These are phyloP conservation scores for Intellagama lesueurii DNA, from an alignment of 2,797 vertebrate genomes.

Conservation along the genomic window DNA sequence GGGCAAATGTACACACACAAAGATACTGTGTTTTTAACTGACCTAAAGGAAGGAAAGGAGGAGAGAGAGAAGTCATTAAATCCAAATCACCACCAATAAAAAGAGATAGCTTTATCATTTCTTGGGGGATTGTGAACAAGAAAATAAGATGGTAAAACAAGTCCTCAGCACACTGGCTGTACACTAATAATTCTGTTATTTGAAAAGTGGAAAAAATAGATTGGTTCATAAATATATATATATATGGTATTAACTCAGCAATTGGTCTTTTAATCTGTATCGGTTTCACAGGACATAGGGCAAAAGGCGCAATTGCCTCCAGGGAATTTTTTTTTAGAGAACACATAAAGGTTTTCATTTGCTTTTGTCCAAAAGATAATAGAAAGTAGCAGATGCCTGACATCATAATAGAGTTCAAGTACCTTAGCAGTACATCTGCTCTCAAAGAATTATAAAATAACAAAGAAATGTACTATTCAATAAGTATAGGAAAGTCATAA, in stretches of 20 bases:
- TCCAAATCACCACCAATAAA: slow-evolving; percentile 52
- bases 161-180: slow-evolving; percentile 49
- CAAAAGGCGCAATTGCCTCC: slow-evolving; percentile 45
- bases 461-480: slow-evolving; percentile 60
- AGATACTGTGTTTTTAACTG: slow-evolving; percentile 45
- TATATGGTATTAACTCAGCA: slow-evolving; percentile 39
- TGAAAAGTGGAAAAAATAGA: slow-evolving; percentile 41
- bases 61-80: slow-evolving; percentile 52
- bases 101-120: slow-evolving; percentile 49
- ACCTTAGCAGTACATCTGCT: slow-evolving; percentile 56
- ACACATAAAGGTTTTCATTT: slow-evolving; percentile 50
- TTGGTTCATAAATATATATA: slow-evolving; percentile 48
- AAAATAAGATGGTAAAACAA: slow-evolving; percentile 52
- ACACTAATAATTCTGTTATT: slow-evolving; percentile 47
- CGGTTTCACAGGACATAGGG: not conserved
- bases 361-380: slow-evolving; percentile 61
- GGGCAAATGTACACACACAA: slow-evolving; percentile 18
- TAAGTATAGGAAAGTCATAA: slow-evolving; percentile 42
- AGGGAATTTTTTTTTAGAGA: slow-evolving; percentile 46
- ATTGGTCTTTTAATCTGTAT: slow-evolving; percentile 59
- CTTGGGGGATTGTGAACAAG: slow-evolving; percentile 43
- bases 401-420: slow-evolving; percentile 72
- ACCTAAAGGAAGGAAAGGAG: slow-evolving; percentile 44
- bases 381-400: slow-evolving; percentile 68
- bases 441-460: slow-evolving; percentile 64